These are phyloP conservation scores for Micrasema longulum DNA, from an alignment of 1,140 invertebrate species.

Conservation along the genomic window DNA sequence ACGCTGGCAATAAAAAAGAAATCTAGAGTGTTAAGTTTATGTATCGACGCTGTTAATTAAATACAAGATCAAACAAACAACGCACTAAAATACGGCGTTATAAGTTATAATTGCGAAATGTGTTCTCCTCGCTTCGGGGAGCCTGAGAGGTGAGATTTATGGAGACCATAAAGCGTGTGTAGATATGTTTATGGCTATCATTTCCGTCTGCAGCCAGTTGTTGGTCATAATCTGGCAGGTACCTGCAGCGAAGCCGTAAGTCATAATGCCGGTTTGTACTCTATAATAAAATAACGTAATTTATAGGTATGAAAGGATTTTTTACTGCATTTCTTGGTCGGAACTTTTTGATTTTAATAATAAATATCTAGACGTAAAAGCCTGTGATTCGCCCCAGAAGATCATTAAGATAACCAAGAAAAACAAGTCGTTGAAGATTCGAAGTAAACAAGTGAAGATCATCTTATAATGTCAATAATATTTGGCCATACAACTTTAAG, in stretches of 20 bases:
- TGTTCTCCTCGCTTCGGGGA: slow-evolving; percentile 34
- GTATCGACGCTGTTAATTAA: slow-evolving; percentile 36
- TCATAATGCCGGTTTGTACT: slow-evolving; percentile 31
- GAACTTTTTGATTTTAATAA: no score
- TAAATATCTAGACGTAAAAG: no score
- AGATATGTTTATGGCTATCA: slow-evolving; percentile 48
- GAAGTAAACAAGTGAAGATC: no score
- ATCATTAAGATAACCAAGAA: no score
- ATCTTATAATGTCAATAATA: no score
- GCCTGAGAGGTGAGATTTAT: slow-evolving; percentile 42
- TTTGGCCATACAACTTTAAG: no score
- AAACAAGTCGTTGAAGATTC: no score
- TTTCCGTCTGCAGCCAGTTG: slow-evolving; percentile 42
- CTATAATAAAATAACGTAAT: no score
- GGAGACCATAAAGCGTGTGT: slow-evolving; percentile 38
- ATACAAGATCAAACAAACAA: slow-evolving; percentile 25
- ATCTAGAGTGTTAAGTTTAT: slow-evolving; percentile 24
- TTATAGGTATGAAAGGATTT: no score
- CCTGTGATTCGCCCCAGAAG: no score
- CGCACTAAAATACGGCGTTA: slow-evolving; percentile 44
- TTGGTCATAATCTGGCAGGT: slow-evolving; percentile 40
- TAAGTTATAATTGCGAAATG: slow-evolving; percentile 49
- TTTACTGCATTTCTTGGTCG: no score
- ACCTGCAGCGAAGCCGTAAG: slow-evolving; percentile 18
- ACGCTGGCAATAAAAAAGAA: slow-evolving; percentile 23